A percentile compares a stretch with the other conserved stretches of the same genome.
Conservation (phyloP, 2,888 invertebrate species). For the Noctua fimbriata region DNA sequence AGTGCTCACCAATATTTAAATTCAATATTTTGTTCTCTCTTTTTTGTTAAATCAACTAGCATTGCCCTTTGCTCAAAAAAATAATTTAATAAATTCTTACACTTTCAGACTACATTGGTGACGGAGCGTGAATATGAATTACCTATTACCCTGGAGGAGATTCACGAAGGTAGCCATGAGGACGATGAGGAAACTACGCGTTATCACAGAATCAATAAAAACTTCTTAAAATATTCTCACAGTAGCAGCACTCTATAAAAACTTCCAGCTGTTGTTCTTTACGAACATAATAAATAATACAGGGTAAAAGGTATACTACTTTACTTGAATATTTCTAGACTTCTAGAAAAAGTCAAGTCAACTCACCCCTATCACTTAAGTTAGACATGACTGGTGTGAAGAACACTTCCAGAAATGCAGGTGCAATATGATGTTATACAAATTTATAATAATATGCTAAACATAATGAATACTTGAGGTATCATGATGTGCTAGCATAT, state of each 20-base stretch:
- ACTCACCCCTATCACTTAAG: neutral
- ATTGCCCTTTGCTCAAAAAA: neutral
- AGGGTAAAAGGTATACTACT: constrained; percentile 55
- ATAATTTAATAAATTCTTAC: neutral
- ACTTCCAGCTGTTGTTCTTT: constrained; percentile 8
- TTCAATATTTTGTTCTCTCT: neutral
- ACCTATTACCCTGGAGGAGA: constrained; percentile 83
- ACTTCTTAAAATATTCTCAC: constrained; percentile 80
- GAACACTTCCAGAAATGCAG: neutral
- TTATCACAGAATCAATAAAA: constrained; percentile 76
- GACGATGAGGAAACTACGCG: constrained; percentile 83
- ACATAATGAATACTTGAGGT: constrained; percentile 12
- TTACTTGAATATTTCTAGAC: constrained; percentile 20
- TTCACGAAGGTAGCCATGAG: constrained; percentile 85
- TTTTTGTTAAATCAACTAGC: neutral
- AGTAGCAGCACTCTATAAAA: constrained; percentile 83
- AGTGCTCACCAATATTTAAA: neutral
- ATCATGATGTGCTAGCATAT: constrained; percentile 26
- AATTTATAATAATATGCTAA: constrained; percentile 3
- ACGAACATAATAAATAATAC: constrained; percentile 34
- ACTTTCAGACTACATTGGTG: constrained; percentile 80
- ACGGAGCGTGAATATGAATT: constrained; percentile 76
- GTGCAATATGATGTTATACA: constrained; percentile 9
- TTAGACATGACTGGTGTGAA: neutral
- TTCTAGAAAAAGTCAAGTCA: constrained; percentile 1